Base-by-base conservation (phyloP, 2,888 invertebrate genomes). In the Furcula furcula region DNA sequence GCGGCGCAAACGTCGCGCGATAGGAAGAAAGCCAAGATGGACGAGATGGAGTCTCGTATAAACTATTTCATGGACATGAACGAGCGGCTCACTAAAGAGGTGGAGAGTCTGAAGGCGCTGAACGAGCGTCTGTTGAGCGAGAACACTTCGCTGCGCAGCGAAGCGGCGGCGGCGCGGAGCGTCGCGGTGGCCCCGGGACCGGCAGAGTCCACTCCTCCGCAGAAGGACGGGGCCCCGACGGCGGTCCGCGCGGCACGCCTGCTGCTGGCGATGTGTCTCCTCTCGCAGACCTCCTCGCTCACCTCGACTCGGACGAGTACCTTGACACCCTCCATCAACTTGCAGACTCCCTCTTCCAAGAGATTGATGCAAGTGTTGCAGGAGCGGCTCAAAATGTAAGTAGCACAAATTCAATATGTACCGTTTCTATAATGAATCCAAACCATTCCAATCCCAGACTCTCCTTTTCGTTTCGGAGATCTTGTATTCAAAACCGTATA, bases 1-100 rank as follows among this genome's bases (percentile, higher is more conserved):
- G 98, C 99, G 18, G 99, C 99, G 2, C 99, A 99, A 83, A 97
- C 97, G 29, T 98, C 98, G 0, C 92, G 99, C 34, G 99, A 99
- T 80, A 92, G 98, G 26, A 99, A 99, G 75, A 98, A 98, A 77
- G 96, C 95, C 0, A 94, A 94, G 71, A 94, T 98, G 92, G 94
- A 95, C 51, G 95, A 97, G 55, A 92, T 98, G 90, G 98, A 98
- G 74, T 74, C 81, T 7, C 91, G 92, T 21, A 90, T 95, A 3
- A 86, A 91, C 43, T 78, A 90, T 26, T 79, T 95, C 18, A 91
- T 91, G 48, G 91, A 92, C 3, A 88, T 87, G 55, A 94, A 95
- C 48, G 91, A 93, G 49, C 75, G 90, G 19, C 72, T 95, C 21
- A 75, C 90, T 14, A 88, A 90, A 34, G 94, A 95, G 63, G 93